Conservation (phyloP, 2,113 vertebrate species). For the Coregonus clupeaformis region DNA sequence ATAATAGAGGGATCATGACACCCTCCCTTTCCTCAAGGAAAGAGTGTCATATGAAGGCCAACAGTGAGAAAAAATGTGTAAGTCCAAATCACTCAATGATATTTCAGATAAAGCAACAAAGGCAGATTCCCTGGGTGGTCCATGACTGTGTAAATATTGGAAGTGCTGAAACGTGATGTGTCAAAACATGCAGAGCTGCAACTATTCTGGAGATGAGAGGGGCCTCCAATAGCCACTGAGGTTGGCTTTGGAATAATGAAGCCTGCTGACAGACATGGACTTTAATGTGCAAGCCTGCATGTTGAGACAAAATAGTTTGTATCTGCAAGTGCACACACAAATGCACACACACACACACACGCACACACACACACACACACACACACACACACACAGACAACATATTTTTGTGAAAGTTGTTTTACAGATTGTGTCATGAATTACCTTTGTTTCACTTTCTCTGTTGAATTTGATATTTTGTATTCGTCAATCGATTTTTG, state of each 20-base stretch:
- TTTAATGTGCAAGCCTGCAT: conserved; percentile 41
- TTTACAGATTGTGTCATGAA: not conserved
- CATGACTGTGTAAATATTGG: conserved; percentile 33
- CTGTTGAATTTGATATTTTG: not conserved
- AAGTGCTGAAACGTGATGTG: conserved; percentile 49
- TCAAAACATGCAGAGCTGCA: conserved; percentile 32
- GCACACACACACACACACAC: not conserved
- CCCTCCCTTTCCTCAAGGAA: not conserved
- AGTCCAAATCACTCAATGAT: not conserved
- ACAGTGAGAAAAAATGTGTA: not conserved
- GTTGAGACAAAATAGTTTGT: conserved; percentile 10
- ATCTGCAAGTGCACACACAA: not conserved
- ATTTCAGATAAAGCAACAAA: conserved; percentile 8
- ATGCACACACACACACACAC: not conserved
- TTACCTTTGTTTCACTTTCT: not conserved
- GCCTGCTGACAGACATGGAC: conserved; percentile 59
- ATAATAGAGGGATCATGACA: not conserved
- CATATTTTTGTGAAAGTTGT: not conserved
- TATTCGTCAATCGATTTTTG: too few species aligned
- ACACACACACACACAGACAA: not conserved
- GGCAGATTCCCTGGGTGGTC: conserved; percentile 32
- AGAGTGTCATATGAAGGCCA: not conserved
- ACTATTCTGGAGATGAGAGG: conserved; percentile 45
- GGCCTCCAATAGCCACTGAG: conserved; percentile 40
- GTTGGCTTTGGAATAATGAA: conserved; percentile 53